Evolutionary conservation across 2,797 vertebrate species (phyloP).

Genomic region (Gobionotothen gibberifrons): DNA sequence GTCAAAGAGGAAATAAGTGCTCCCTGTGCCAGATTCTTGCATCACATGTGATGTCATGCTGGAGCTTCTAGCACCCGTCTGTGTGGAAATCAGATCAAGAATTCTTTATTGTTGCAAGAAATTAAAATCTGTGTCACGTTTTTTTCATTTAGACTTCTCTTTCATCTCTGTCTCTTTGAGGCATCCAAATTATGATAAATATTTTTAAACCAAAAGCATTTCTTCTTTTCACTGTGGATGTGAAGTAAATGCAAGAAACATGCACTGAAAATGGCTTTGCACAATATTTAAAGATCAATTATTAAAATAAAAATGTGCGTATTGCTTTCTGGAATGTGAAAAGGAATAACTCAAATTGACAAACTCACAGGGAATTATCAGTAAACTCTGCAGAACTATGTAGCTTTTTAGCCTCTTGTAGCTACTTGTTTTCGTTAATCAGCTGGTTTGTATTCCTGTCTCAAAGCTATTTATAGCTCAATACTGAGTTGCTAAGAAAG

Average conservation of each 20-base stretch:
- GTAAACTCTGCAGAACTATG: background rate
- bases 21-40: constrained; percentile 28
- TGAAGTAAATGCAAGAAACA: background rate
- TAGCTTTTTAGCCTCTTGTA: background rate
- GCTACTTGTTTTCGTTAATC: background rate
- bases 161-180: constrained; percentile 49
- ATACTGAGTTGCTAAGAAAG: background rate
- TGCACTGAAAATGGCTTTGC: background rate
- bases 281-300: background rate
- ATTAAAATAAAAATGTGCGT: too few species aligned
- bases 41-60: constrained; percentile 26
- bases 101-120: constrained; percentile 40
- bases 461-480: background rate
- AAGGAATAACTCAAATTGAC: too few species aligned
- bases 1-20: constrained; percentile 17
- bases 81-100: constrained; percentile 31
- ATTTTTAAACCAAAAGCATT: too few species aligned
- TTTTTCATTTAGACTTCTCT: constrained; percentile 43
- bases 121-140: constrained; percentile 37
- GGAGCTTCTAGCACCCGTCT: constrained; percentile 1
- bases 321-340: background rate
- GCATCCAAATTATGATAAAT: constrained; percentile 5
- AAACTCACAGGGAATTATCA: background rate
- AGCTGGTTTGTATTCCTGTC: too few species aligned
- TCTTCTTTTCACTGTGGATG: constrained; percentile 6